Percentiles rank a stretch among this genome's conserved stretches.
These are phyloP conservation scores for Mionectes olivaceus DNA, from an alignment of 2,797 vertebrate genomes.

Conservation along the genomic window DNA sequence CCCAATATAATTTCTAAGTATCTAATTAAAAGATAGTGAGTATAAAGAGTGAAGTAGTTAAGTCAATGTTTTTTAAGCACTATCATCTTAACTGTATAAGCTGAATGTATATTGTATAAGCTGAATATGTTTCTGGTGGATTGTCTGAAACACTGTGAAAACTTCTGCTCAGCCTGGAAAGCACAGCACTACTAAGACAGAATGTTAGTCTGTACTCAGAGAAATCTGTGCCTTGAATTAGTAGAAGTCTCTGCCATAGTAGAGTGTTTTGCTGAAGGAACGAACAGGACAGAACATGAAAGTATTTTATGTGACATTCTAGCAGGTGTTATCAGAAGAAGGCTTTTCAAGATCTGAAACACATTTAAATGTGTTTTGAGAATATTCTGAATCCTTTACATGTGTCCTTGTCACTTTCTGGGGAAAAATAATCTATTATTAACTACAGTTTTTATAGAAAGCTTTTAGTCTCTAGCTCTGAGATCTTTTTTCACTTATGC, in stretches of 20 bases:
- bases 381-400: neutral
- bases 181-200: neutral
- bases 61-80: neutral
- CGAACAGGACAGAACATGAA: neutral
- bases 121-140: neutral
- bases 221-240: neutral
- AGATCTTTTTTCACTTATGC: neutral
- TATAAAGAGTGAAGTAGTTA: neutral
- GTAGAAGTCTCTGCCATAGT: neutral
- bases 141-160: neutral
- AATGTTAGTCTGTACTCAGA: neutral
- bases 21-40: neutral
- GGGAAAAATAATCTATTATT: neutral
- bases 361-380: neutral
- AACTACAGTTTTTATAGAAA: neutral
- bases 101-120: neutral
- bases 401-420: neutral
- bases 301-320: neutral
- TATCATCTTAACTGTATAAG: neutral
- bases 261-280: neutral
- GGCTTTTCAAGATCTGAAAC: neutral
- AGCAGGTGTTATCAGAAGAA: neutral
- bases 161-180: neutral
- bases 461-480: neutral
- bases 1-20: neutral